phyloP scores from a whole-genome alignment of 2,888 invertebrate species.

The Barypeithes pellucidus region DNA sequence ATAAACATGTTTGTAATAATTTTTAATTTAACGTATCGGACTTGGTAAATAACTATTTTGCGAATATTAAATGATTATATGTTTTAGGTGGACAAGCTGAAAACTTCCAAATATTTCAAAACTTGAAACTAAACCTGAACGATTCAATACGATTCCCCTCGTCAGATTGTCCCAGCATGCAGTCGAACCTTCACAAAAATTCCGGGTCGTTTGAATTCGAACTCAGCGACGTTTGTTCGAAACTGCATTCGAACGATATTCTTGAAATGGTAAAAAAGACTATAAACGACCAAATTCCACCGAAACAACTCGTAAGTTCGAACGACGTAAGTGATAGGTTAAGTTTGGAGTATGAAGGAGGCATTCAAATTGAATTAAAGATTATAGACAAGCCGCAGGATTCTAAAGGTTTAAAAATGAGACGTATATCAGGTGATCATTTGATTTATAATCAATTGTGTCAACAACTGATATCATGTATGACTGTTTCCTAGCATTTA shows the following conservation, averaged over 20 bases:
- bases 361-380: slow-evolving; percentile 89
- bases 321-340: slow-evolving; percentile 65
- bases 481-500: slow-evolving; percentile 78
- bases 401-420: slow-evolving; percentile 87
- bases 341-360: slow-evolving; percentile 74
- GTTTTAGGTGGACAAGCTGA: slow-evolving; percentile 50
- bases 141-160: slow-evolving; percentile 44
- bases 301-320: slow-evolving; percentile 75
- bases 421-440: slow-evolving; percentile 91
- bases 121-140: slow-evolving; percentile 60
- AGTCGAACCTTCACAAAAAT: slow-evolving; percentile 64
- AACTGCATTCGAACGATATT: slow-evolving; percentile 85
- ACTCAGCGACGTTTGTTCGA: slow-evolving; percentile 85
- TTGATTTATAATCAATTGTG: slow-evolving; percentile 90
- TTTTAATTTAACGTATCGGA: too few species aligned
- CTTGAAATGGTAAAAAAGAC: slow-evolving; percentile 86
- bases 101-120: slow-evolving; percentile 62
- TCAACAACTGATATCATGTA: slow-evolving; percentile 89
- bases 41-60: too few species aligned
- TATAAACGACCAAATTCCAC: slow-evolving; percentile 85
- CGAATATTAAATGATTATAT: too few species aligned
- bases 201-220: slow-evolving; percentile 79
- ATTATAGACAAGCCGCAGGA: slow-evolving; percentile 80
- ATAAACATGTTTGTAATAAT: too few species aligned
- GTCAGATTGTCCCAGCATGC: slow-evolving; percentile 41